phyloP scores from a whole-genome alignment of 2,888 invertebrate genomes.

The Hipparchia semele region DNA sequence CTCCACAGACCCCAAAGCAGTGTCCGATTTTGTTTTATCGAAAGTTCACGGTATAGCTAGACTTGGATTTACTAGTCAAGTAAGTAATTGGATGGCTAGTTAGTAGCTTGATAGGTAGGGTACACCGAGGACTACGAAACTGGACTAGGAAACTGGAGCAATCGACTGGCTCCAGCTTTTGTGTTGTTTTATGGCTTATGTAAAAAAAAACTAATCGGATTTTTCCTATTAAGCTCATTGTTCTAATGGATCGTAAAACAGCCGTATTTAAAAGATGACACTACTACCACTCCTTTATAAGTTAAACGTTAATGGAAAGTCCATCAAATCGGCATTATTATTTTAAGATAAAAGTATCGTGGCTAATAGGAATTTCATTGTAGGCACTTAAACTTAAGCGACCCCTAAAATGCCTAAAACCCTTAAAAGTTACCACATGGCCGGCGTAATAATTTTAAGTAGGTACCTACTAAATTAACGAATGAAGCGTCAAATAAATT shows the following conservation, averaged over 20 bases:
- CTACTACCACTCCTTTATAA: neutral
- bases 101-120: too few relatives aligned
- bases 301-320: constrained; percentile 20
- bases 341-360: neutral
- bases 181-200: neutral
- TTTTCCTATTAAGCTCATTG: constrained; percentile 3
- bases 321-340: constrained; percentile 4
- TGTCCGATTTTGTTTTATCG: too few relatives aligned
- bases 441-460: neutral
- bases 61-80: too few relatives aligned
- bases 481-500: constrained; percentile 26
- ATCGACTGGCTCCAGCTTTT: neutral
- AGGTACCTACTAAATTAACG: constrained; percentile 12
- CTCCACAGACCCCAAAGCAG: too few relatives aligned
- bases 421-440: neutral
- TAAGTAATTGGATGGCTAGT: too few relatives aligned
- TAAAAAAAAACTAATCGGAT: neutral
- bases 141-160: too few relatives aligned
- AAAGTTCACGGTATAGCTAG: too few relatives aligned
- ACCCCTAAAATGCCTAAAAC: neutral
- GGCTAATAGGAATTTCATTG: neutral
- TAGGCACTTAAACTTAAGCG: neutral
- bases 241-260: constrained; percentile 8
- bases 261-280: neutral
- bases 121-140: too few relatives aligned